A percentile compares a stretch with the other conserved stretches of the same genome.
Conservation (phyloP, 2,113 vertebrate species). For the Amphilophus citrinellus region DNA sequence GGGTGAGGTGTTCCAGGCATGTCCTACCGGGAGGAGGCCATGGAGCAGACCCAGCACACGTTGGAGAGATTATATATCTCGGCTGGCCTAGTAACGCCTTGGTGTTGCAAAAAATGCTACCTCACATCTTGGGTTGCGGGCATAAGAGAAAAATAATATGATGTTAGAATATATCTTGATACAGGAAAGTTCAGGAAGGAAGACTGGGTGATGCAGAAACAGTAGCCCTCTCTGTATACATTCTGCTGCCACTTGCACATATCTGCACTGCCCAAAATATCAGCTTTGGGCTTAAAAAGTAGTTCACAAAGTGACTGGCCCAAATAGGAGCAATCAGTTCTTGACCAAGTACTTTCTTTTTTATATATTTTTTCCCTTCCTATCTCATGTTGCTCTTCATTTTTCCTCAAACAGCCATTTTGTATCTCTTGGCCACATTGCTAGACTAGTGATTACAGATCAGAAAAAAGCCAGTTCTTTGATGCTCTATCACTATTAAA, state of each 20-base stretch:
- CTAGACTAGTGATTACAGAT: not conserved
- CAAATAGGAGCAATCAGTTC: constrained; percentile 45
- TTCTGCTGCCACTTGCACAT: not conserved
- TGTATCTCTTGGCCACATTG: not conserved
- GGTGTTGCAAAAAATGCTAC: not conserved
- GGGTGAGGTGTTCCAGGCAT: too few relatives aligned
- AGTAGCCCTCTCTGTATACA: not conserved
- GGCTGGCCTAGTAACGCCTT: too few relatives aligned
- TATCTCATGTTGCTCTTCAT: not conserved
- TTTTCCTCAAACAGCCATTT: not conserved
- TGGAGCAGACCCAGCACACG: too few relatives aligned
- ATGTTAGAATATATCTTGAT: not conserved
- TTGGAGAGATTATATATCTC: too few relatives aligned
- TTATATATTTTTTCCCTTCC: not conserved
- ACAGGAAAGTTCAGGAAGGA: constrained; percentile 16
- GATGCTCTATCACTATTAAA: not conserved
- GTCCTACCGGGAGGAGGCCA: too few relatives aligned
- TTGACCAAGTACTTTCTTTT: constrained; percentile 53
- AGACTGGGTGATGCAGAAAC: constrained; percentile 20
- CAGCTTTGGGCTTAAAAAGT: constrained; percentile 50
- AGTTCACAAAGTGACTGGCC: constrained; percentile 47
- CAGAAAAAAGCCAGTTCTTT: not conserved
- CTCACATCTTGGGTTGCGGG: not conserved
- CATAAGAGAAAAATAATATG: not conserved
- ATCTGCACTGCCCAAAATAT: constrained; percentile 39